Evolutionary conservation across 2,797 vertebrate species (phyloP), one percentile per base, ranked within the genome.

Genomic region (Orientallactaga sibirica): DNA sequence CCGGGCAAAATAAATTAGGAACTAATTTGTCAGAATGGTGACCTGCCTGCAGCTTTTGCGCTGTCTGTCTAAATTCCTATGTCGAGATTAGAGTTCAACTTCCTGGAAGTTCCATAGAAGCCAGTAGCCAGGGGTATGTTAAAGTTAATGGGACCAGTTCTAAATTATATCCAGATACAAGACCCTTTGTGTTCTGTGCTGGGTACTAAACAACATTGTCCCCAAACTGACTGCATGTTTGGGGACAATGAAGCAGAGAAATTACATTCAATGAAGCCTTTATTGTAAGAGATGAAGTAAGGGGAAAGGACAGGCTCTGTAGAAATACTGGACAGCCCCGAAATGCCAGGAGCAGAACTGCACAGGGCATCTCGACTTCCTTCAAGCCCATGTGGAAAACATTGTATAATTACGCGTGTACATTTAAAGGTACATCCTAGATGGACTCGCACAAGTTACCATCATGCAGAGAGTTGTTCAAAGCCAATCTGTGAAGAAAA

Each of bases 131-230:
- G 2, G 11, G 68, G 29, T 64, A 93, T 81, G 58, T 95, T 92
- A 82, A 6, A 92, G 4, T 48, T 79, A 97, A 81, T 24, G 41
- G 48, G 86, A 94, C 5, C 67, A 58, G 96, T 95, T 97, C 93
- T 91, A 96, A 98, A 97, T 85, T 93, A 92, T 91, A 95, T 97
- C 91, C 91, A 98, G 94, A 96, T 37, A 48, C 6, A 58, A 84
- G 93, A 97, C 14, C 22, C n/a, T 88, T 96, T 88, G 86, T 84
- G 80, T 77, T 91, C 95, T 8, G 1, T 88, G 94, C 82, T 97
- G 88, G 75, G 62, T 88, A 84, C 92, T 67, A 52, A 64, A 91
- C 91, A 62, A 93, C 84, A 88, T 84, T 95, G 67, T 95, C 97
- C 90, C 94, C 88, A 97, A 97, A 92, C 92, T 86, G 94, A 58